phyloP scores from a whole-genome alignment of 2,113 vertebrate genomes.

The Microtus ochrogaster region DNA sequence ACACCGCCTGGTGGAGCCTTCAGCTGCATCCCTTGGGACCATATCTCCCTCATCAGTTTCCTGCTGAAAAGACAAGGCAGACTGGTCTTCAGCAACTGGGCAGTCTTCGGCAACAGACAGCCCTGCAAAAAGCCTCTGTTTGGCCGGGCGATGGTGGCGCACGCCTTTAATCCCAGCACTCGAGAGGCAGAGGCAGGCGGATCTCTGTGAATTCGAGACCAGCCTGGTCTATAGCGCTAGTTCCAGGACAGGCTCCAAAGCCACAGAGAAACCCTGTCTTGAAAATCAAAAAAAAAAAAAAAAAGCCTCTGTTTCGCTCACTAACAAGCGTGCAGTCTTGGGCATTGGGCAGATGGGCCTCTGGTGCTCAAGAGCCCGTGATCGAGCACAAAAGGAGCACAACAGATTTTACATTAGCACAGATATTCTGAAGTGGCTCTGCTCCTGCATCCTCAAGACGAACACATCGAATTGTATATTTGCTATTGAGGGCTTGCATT shows the following conservation, averaged over 20 bases:
- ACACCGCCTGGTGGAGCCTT: not conserved
- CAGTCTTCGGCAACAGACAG: not conserved
- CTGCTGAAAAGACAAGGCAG: not conserved
- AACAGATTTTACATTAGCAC: conserved; percentile 64
- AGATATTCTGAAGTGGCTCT: conserved; percentile 62
- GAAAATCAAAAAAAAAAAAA: too few relatives aligned
- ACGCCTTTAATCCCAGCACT: too few relatives aligned
- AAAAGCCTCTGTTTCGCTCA: not conserved
- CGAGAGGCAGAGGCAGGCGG: too few relatives aligned
- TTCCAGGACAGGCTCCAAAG: too few relatives aligned
- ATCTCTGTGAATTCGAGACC: too few relatives aligned
- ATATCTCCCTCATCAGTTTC: not conserved
- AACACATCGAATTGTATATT: conserved; percentile 54
- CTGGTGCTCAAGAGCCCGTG: conserved; percentile 42
- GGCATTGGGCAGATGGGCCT: conserved; percentile 50
- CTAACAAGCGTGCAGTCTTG: not conserved
- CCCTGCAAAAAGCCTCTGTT: not conserved
- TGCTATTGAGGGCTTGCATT: not conserved
- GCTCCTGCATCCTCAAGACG: conserved; percentile 11
- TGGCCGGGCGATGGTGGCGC: too few relatives aligned
- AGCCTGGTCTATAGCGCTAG: too few relatives aligned
- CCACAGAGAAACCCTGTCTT: too few relatives aligned
- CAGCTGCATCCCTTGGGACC: not conserved
- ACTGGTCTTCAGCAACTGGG: not conserved
- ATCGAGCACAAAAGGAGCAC: conserved; percentile 60